Evolutionary conservation across 2,113 vertebrate genomes (phyloP).

Genomic region (Euleptes europaea): DNA sequence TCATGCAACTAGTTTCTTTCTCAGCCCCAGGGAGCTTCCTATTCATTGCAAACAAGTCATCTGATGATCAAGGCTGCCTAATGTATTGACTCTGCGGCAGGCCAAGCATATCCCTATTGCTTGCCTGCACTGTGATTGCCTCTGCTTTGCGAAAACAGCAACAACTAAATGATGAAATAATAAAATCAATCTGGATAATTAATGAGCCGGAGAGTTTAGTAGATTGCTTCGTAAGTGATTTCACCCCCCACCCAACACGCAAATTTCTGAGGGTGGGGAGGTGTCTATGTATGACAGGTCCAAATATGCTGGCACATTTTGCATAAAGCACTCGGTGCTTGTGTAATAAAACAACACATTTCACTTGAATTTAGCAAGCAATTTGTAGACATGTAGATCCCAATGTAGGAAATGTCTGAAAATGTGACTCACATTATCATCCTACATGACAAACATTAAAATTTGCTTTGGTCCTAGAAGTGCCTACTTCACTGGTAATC

Average conservation of each 20-base stretch:
- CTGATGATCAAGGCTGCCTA: no score
- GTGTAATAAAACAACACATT: background rate
- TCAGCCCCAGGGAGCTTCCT: background rate
- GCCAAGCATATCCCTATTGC: background rate
- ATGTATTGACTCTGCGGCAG: background rate
- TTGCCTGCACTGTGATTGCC: background rate
- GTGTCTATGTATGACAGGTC: background rate
- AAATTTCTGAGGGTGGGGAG: no score
- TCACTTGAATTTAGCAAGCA: background rate
- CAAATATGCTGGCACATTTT: background rate
- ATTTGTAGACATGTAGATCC: background rate
- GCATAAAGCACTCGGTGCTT: background rate
- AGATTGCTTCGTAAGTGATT: constrained; percentile 6
- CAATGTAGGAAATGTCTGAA: background rate
- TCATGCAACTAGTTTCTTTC: background rate
- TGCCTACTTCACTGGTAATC: background rate
- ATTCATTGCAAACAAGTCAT: background rate
- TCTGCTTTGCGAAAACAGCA: background rate
- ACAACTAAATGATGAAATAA: constrained; percentile 2
- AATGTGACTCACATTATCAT: background rate
- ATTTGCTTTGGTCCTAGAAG: background rate
- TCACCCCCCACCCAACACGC: no score
- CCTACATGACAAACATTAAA: background rate
- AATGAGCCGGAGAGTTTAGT: background rate
- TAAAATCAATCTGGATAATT: constrained; percentile 5